A percentile compares a stretch with the other conserved stretches of the same genome.
These are phyloP conservation scores for Microcaecilia unicolor DNA, from an alignment of 2,797 vertebrate genomes.

Conservation along the genomic window DNA sequence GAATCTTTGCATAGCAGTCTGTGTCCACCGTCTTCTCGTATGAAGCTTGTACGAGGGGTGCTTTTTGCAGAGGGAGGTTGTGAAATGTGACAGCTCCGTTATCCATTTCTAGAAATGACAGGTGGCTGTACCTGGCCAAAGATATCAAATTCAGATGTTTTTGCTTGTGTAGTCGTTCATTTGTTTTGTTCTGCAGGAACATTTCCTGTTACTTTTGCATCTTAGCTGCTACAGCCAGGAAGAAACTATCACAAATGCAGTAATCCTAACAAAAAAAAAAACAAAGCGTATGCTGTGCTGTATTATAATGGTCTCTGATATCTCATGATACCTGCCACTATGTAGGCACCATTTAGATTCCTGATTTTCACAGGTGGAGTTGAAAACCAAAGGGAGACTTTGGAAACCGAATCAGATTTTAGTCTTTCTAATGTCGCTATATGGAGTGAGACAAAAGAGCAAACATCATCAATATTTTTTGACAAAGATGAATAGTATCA, in stretches of 20 bases:
- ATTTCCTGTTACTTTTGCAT: no score
- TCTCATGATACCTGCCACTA: neutral
- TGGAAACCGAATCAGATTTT: neutral
- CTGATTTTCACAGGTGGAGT: conserved; percentile 5
- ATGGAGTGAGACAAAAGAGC: neutral
- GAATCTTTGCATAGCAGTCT: no score
- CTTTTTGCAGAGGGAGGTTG: no score
- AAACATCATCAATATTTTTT: accelerated
- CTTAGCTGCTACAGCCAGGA: neutral
- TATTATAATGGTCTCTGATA: neutral
- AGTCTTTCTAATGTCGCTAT: neutral
- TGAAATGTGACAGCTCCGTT: no score
- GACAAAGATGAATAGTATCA: neutral
- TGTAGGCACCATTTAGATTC: neutral
- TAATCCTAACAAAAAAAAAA: neutral
- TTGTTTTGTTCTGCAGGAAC: no score
- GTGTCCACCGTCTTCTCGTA: no score
- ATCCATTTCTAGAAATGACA: no score
- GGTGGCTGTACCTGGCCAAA: no score
- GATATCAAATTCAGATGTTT: no score
- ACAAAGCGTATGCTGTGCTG: neutral
- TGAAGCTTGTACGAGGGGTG: no score
- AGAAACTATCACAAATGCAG: no score
- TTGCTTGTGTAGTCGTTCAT: no score
- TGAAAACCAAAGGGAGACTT: neutral